Evolutionary conservation across 2,113 vertebrate species (phyloP), one percentile per base, ranked within the genome.

Genomic region (Brachirus orientalis): DNA sequence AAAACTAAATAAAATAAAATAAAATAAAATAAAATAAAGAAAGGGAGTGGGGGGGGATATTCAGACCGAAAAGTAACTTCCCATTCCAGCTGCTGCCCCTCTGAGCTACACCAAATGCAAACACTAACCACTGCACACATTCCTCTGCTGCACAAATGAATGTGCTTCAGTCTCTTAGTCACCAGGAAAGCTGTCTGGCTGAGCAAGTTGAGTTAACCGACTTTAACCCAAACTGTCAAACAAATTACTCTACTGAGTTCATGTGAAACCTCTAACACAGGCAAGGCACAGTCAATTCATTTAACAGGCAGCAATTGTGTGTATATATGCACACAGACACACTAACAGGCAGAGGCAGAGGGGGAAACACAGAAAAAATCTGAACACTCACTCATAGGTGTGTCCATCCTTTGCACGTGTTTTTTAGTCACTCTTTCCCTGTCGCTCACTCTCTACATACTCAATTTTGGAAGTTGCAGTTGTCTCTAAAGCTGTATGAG

Each of bases 401-500:
- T 77, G 74, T 8, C 69, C 55, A 63, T 65, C 63, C 50, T 19
- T 63, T 50, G 56, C 69, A 79, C 64, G 82, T 80, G 75, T 48
- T 72, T 69, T 64, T 65, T 48, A 55, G 41, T 57, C 36, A 19
- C 53, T 50, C 59, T 16, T 33, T 43, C 70, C 38, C 55, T 64
- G 59, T 50, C 75, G 63, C 50, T 58, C 55, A 46, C 64, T 7
- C 76, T 43, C 58, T 7, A 79, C 52, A 73, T 57, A 53, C 47
- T 71, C 44, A 52, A 28, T 47, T 36, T 11, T 35, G 20, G 45
- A 58, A 47, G 67, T 45, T 58, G 63, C 46, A 38, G 56, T 68
- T 71, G 75, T 73, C 69, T 80, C 57, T 52, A 46, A 84, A 68
- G 63, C 61, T 37, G 35, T 62, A 68, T 18, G 59, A 88, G 44